Evolutionary conservation across 2,797 vertebrate species (phyloP).

Genomic region (Molothrus aeneus): DNA sequence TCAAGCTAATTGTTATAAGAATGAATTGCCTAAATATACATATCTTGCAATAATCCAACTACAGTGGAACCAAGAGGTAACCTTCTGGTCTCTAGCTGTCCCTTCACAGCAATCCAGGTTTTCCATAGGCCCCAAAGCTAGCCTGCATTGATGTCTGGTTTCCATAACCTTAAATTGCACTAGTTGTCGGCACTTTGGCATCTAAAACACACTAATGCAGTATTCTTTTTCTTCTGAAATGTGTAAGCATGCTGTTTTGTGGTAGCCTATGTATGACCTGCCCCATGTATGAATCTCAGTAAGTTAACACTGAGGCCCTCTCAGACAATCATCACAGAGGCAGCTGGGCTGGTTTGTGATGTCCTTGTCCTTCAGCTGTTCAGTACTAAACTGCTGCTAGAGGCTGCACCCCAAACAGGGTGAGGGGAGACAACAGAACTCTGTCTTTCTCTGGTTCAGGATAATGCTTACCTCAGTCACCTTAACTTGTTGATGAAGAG

Average conservation of each 20-base stretch:
- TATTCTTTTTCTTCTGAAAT: background rate
- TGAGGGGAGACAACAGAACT: background rate
- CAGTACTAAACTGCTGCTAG: background rate
- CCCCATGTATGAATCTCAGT: background rate
- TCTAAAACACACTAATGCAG: background rate
- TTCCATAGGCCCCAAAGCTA: background rate
- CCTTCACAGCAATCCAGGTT: background rate
- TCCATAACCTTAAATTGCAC: background rate
- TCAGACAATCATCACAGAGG: background rate
- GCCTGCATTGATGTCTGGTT: background rate
- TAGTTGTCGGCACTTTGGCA: background rate
- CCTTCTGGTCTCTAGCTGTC: background rate
- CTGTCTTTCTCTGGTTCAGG: background rate
- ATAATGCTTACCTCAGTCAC: background rate
- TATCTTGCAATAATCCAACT: background rate
- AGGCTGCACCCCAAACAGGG: background rate
- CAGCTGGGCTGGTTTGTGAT: constrained; percentile 42
- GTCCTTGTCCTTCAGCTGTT: constrained; percentile 61
- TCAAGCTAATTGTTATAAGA: background rate
- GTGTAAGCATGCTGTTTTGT: background rate
- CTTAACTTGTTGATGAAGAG: background rate
- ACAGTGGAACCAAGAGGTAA: background rate
- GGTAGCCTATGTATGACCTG: background rate
- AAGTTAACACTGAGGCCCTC: background rate
- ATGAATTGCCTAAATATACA: background rate